These are phyloP conservation scores for Odontomyia ornata DNA, from an alignment of 2,888 invertebrate genomes.

Conservation along the genomic window DNA sequence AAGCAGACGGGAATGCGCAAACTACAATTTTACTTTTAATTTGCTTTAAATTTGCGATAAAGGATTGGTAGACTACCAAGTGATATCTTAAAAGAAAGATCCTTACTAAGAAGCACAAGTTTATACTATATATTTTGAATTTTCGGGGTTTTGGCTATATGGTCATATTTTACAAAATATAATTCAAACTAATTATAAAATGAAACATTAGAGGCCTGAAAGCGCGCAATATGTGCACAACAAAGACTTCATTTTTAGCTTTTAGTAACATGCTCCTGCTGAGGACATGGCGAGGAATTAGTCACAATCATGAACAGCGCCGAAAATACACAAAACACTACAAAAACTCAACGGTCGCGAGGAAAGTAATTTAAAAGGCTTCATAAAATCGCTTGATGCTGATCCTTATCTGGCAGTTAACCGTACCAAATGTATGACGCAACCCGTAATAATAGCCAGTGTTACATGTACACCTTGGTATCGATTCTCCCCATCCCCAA, in stretches of 20 bases:
- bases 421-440: slow-evolving; percentile 35
- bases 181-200: too few relatives aligned
- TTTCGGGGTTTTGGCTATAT: too few relatives aligned
- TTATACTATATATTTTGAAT: too few relatives aligned
- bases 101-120: too few relatives aligned
- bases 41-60: too few relatives aligned
- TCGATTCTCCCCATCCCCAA: slow-evolving; percentile 23
- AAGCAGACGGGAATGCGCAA: too few relatives aligned
- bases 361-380: slow-evolving; percentile 27
- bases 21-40: too few relatives aligned
- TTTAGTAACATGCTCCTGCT: neutral
- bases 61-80: too few relatives aligned
- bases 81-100: too few relatives aligned
- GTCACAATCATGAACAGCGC: neutral
- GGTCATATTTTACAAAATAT: too few relatives aligned
- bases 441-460: slow-evolving; percentile 25
- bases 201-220: too few relatives aligned
- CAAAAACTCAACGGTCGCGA: neutral
- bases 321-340: neutral
- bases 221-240: neutral
- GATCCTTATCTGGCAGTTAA: slow-evolving; percentile 34
- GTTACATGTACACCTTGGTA: slow-evolving; percentile 30
- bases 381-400: slow-evolving; percentile 30
- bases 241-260: neutral
- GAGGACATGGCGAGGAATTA: neutral